These are phyloP conservation scores for Drosophila merina DNA, from an alignment of 2,888 invertebrate species.

Conservation along the genomic window DNA sequence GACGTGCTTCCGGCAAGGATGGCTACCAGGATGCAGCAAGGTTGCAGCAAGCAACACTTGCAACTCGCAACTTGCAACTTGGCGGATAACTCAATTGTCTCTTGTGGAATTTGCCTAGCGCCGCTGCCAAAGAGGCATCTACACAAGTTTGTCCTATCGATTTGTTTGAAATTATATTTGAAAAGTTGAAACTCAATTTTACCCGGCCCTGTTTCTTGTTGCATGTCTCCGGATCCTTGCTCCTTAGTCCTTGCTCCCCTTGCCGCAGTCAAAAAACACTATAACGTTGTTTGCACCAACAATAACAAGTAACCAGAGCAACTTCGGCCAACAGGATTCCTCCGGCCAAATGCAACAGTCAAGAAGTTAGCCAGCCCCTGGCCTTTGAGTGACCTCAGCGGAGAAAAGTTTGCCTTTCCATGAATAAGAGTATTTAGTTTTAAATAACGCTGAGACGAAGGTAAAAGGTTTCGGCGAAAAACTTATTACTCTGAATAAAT, in stretches of 20 bases:
- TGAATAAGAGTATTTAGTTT: slow-evolving; percentile 54
- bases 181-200: slow-evolving; percentile 76
- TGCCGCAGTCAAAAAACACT: slow-evolving; percentile 8
- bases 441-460: slow-evolving; percentile 60
- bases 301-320: slow-evolving; percentile 35
- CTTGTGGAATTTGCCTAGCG: slow-evolving; percentile 52
- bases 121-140: slow-evolving; percentile 19
- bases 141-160: slow-evolving; percentile 73
- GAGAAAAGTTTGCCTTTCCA: slow-evolving; percentile 47
- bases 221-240: too few species aligned
- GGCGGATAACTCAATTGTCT: slow-evolving; percentile 64
- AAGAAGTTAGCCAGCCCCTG: slow-evolving; percentile 37
- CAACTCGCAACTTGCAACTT: slow-evolving; percentile 31
- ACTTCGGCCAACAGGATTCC: slow-evolving; percentile 23
- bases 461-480: not conserved
- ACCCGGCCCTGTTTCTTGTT: slow-evolving; percentile 22
- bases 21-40: slow-evolving; percentile 29
- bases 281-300: slow-evolving; percentile 14
- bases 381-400: slow-evolving; percentile 40
- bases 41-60: slow-evolving; percentile 30
- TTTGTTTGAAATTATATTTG: slow-evolving; percentile 74
- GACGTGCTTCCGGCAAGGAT: slow-evolving; percentile 25
- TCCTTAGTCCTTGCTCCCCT: slow-evolving; percentile 8
- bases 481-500: not conserved
- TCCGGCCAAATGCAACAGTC: slow-evolving; percentile 64